Percentiles rank a stretch among this genome's conserved stretches.
These are phyloP conservation scores for Acanthopleura granulata DNA, from an alignment of 2,888 invertebrate genomes.

Conservation along the genomic window DNA sequence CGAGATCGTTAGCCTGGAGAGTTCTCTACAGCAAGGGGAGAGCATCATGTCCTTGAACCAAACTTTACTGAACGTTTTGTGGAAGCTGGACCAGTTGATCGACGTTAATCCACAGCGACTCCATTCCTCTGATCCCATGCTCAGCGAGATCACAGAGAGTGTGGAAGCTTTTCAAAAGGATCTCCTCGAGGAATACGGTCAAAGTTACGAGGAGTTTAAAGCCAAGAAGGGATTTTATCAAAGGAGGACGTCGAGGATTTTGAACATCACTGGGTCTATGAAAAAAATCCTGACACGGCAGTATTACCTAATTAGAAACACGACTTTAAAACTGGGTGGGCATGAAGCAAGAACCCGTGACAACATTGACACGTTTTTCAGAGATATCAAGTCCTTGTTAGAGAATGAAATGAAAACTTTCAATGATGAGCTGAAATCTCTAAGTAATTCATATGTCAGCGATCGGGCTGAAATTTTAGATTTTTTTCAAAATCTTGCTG, in stretches of 20 bases:
- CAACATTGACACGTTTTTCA: constrained; percentile 13
- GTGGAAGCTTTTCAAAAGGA: constrained; percentile 4
- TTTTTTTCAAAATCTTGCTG: constrained; percentile 10
- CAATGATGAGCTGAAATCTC: not conserved
- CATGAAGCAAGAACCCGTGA: not conserved
- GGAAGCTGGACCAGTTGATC: constrained; percentile 16
- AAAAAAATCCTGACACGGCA: constrained; percentile 8
- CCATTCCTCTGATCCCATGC: constrained; percentile 15
- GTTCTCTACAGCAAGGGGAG: not conserved
- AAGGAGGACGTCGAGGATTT: not conserved
- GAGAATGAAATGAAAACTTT: constrained; percentile 14
- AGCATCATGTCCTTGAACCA: not conserved
- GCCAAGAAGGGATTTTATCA: constrained; percentile 13
- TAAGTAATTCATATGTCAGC: not conserved
- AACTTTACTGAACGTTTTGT: not conserved
- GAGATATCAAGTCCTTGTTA: constrained; percentile 6
- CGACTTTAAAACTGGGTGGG: not conserved
- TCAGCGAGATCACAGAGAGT: constrained; percentile 16
- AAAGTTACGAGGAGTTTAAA: constrained; percentile 14
- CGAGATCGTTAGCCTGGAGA: not conserved
- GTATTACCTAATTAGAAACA: constrained; percentile 8
- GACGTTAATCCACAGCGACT: constrained; percentile 9
- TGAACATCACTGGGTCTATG: constrained; percentile 13
- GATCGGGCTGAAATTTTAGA: constrained; percentile 8
- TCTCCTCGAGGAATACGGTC: constrained; percentile 15